These are phyloP conservation scores for Nesoenas mayeri DNA, from an alignment of 2,113 vertebrate species.

Conservation along the genomic window DNA sequence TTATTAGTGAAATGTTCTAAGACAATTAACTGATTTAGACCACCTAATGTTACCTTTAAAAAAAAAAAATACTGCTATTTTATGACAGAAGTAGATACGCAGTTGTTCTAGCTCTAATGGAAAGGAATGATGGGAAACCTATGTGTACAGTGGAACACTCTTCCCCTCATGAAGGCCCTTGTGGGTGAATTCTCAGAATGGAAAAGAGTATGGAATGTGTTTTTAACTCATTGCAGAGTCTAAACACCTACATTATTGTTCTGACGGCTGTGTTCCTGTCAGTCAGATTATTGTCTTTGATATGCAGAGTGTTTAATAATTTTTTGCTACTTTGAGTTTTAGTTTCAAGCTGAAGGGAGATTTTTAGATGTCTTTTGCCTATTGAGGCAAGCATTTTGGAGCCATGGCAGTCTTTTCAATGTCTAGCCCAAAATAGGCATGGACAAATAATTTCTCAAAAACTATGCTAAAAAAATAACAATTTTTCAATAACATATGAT, in stretches of 20 bases:
- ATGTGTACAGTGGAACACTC: neutral
- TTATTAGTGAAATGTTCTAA: neutral
- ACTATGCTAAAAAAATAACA: neutral
- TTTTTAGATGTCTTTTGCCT: neutral
- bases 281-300: neutral
- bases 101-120: neutral
- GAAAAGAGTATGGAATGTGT: neutral
- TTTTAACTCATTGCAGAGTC: neutral
- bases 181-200: neutral
- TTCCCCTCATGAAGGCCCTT: neutral
- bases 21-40: too few species aligned
- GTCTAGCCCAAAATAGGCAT: neutral
- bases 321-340: neutral
- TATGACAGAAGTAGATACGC: neutral
- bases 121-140: neutral
- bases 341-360: neutral
- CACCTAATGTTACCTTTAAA: neutral
- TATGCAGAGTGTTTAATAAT: neutral
- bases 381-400: neutral
- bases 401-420: neutral
- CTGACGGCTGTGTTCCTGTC: neutral
- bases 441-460: neutral
- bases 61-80: neutral
- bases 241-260: neutral
- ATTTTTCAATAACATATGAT: too few species aligned